Base-by-base conservation (phyloP, 37 sponge, comb jelly and placozoan species). In the Petrosia ficiformis region DNA sequence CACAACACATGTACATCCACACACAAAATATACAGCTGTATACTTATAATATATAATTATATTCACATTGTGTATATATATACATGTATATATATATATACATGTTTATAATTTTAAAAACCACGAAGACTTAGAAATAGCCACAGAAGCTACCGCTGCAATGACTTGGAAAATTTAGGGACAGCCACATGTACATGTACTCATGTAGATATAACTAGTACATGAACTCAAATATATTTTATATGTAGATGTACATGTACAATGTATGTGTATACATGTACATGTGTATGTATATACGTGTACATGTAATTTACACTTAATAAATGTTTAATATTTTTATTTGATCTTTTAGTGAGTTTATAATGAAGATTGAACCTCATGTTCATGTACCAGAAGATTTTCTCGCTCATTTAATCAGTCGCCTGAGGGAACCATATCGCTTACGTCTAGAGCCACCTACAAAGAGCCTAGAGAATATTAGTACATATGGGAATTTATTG, bases 401-500 rank as follows among this genome's bases (percentile, higher is more conserved):
- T 61, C 28, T 61, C 26, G 28, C 11, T 8, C 63, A 61, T 29
- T n/a, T 61, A 26, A n/a, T 61, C 26, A 26, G 5, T n/a, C 28
- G 28, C 14, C 26, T 61, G 63, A 61, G 63, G 26, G 63, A 26
- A 61, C 63, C 63, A 26, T 61, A 61, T 61, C 14, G 63, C 22
- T 29, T 8, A 29, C n/a, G 26, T n/a, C 26, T 61, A 22, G 28
- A 61, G 26, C 63, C 63, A n/a, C 28, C 28, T n/a, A 26, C 28
- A 6, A 8, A 61, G 28, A 61, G 26, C 5, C 26, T 61, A 22
- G 22, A 11, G n/a, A 5, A 8, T n/a, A 5, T 61, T 11, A 61
- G 63, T 61, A 8, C 14, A 26, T 11, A 26, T n/a, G 73, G 73
- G 11, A 80, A 72, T 44, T 59, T 82, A n/a, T 34, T 82, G 41